phyloP scores from a whole-genome alignment of 2,888 invertebrate species.

The Platerodrilus igneus region DNA sequence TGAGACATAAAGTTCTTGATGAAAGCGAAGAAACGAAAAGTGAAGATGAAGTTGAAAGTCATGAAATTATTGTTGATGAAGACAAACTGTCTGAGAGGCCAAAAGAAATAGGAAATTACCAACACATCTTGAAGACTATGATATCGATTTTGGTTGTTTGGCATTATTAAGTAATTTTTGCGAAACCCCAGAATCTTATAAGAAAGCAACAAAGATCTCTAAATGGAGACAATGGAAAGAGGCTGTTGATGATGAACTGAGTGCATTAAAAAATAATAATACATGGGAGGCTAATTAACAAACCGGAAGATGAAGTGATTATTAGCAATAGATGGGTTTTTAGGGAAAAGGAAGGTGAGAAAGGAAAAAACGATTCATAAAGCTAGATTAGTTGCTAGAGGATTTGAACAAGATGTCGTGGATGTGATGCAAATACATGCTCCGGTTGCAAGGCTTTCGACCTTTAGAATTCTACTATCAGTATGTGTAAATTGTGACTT shows the following conservation, averaged over 20 bases:
- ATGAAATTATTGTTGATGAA: neutral
- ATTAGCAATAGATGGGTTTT: conserved; percentile 6
- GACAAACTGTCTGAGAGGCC: neutral
- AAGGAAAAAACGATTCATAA: conserved; percentile 15
- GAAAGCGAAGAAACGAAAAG: conserved; percentile 16
- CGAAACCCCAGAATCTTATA: conserved; percentile 1
- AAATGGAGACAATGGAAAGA: conserved; percentile 1
- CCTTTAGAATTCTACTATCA: conserved; percentile 3
- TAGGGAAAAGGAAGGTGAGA: conserved; percentile 31
- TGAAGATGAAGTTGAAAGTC: neutral
- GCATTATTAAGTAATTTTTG: conserved; percentile 1
- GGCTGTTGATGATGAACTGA: conserved; percentile 2
- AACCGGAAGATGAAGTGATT: neutral
- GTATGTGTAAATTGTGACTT: neutral
- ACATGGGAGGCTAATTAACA: conserved; percentile 6
- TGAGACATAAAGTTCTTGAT: too few species aligned
- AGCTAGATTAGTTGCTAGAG: conserved; percentile 9
- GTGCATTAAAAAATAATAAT: neutral
- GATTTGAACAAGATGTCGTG: conserved; percentile 4
- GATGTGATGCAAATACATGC: neutral
- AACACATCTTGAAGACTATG: neutral
- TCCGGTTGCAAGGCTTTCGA: conserved; percentile 4
- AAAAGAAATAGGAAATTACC: conserved; percentile 1
- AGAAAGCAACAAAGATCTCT: neutral
- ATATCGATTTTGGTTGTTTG: conserved; percentile 1